Evolutionary conservation across 2,888 invertebrate genomes (phyloP).

Genomic region (Julus scanicus): DNA sequence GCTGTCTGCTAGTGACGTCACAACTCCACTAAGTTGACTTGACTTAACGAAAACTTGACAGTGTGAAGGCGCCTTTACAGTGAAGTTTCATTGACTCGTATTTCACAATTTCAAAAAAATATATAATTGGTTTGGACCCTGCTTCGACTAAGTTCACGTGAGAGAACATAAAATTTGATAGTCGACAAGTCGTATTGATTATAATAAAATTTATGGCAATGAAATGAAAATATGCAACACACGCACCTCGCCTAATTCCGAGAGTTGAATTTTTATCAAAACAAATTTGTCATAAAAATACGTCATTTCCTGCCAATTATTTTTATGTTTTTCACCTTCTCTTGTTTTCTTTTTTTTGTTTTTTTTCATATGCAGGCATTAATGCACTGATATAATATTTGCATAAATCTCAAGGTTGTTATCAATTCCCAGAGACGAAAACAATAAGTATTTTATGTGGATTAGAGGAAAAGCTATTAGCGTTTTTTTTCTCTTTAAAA

Average conservation of each 20-base stretch:
- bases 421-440: neutral
- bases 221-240: neutral
- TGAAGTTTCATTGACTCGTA: too few species aligned
- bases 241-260: neutral
- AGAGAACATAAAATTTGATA: too few species aligned
- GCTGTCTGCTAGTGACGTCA: too few species aligned
- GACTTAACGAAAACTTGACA: too few species aligned
- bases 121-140: too few species aligned
- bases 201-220: neutral
- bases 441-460: conserved; percentile 6
- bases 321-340: neutral
- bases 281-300: neutral
- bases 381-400: neutral
- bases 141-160: too few species aligned
- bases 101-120: too few species aligned
- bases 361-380: neutral
- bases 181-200: neutral
- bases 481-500: neutral
- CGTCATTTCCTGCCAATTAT: conserved; percentile 29
- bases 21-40: too few species aligned
- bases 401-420: conserved; percentile 1
- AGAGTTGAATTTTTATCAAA: neutral
- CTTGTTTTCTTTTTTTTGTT: neutral
- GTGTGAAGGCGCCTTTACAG: too few species aligned
- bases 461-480: neutral